Conservation (phyloP, 2,113 vertebrate genomes). For the Microcebus ravelobensis region DNA sequence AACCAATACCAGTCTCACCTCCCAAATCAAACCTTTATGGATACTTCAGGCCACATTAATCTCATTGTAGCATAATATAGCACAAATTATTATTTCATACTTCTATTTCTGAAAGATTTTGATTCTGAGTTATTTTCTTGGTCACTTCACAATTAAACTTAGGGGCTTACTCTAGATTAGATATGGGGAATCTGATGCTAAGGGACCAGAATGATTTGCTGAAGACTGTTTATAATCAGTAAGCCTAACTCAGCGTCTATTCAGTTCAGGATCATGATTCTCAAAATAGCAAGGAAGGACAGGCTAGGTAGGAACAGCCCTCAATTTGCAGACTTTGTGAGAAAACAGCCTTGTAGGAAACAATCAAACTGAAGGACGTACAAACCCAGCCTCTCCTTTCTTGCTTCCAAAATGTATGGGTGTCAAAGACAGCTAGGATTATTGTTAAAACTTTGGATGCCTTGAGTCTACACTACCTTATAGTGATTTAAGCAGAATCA, state of each 20-base stretch:
- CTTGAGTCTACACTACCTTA: too few relatives aligned
- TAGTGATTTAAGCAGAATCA: background rate
- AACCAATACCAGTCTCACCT: background rate
- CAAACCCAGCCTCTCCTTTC: background rate
- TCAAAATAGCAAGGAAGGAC: background rate
- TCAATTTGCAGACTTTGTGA: background rate
- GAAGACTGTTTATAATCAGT: background rate
- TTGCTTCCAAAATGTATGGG: background rate
- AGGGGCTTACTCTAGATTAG: background rate
- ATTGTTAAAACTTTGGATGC: background rate
- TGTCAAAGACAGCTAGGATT: background rate
- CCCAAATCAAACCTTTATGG: background rate
- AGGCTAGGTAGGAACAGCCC: background rate
- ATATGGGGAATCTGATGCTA: background rate
- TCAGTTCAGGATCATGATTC: background rate
- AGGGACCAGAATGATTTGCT: background rate
- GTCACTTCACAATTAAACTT: background rate
- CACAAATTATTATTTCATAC: background rate
- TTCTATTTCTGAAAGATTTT: background rate
- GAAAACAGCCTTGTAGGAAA: too few relatives aligned
- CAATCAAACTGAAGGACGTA: too few relatives aligned
- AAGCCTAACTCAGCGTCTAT: background rate
- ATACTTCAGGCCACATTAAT: background rate
- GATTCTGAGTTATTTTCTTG: background rate
- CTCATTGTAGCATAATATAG: background rate